phyloP scores from a whole-genome alignment of 2,113 vertebrate species.

The Charina bottae region DNA sequence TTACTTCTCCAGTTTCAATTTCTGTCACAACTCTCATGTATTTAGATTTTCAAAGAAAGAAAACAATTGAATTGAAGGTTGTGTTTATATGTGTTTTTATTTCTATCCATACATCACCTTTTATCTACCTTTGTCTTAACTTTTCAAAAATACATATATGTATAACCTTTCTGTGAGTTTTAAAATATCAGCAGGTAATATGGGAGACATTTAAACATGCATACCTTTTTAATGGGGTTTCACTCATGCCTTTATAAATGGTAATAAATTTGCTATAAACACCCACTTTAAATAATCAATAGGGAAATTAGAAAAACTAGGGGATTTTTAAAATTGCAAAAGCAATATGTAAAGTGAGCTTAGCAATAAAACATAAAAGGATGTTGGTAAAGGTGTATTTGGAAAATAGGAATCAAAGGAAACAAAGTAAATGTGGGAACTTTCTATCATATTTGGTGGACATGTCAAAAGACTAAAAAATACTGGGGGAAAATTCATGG shows the following conservation, averaged over 20 bases:
- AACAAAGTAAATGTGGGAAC: too few relatives aligned
- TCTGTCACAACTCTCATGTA: background rate
- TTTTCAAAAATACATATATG: background rate
- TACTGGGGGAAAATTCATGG: too few relatives aligned
- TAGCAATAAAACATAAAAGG: background rate
- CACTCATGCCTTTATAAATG: background rate
- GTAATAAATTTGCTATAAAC: background rate
- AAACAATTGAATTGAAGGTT: background rate
- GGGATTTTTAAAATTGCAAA: background rate
- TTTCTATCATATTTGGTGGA: too few relatives aligned
- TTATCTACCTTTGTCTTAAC: background rate
- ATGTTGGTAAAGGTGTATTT: background rate
- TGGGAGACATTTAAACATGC: background rate
- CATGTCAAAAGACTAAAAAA: too few relatives aligned
- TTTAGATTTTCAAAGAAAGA: background rate
- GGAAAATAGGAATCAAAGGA: background rate
- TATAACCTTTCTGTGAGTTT: background rate
- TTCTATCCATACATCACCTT: background rate
- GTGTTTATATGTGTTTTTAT: background rate
- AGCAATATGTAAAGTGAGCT: background rate
- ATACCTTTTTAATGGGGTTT: background rate
- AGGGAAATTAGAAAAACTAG: background rate
- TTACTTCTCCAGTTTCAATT: background rate
- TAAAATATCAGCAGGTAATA: background rate
- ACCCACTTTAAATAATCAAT: background rate